phyloP scores from a whole-genome alignment of 2,113 vertebrate species.

The Paramisgurnus dabryanus region DNA sequence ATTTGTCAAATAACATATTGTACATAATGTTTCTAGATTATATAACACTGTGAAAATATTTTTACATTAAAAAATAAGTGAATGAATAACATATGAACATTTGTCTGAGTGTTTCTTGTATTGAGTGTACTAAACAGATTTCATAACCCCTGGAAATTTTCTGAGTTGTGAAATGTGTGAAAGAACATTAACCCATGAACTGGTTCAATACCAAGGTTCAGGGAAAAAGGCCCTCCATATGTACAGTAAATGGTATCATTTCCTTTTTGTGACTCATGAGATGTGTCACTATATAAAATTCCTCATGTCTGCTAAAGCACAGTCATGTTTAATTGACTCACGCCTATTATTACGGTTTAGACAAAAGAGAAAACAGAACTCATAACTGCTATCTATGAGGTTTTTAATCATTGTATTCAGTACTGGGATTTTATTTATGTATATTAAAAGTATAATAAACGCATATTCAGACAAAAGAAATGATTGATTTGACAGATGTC shows the following conservation, averaged over 20 bases:
- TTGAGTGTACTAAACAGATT: not conserved
- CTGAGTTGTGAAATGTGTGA: constrained; percentile 12
- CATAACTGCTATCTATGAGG: not conserved
- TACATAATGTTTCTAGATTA: constrained; percentile 23
- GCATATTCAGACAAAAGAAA: too few relatives aligned
- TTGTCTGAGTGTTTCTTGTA: constrained; percentile 1
- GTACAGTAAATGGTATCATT: constrained; percentile 22
- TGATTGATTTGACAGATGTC: not conserved
- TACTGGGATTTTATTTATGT: not conserved
- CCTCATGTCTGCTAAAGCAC: not conserved
- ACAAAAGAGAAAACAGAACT: not conserved
- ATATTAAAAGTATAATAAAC: too few relatives aligned
- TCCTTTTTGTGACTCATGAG: constrained; percentile 29
- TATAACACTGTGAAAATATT: constrained; percentile 68
- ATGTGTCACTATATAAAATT: constrained; percentile 16
- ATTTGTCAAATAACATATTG: not conserved
- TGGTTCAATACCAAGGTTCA: constrained; percentile 2
- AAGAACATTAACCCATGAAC: not conserved
- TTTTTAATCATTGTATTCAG: not conserved
- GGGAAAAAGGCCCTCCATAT: constrained; percentile 4
- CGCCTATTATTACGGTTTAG: not conserved
- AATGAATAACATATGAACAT: not conserved
- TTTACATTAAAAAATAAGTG: constrained; percentile 64
- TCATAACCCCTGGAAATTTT: not conserved
- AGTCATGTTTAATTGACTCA: constrained; percentile 32